Base-by-base conservation (phyloP, 2,113 vertebrate genomes). In the Girardinichthys multiradiatus region DNA sequence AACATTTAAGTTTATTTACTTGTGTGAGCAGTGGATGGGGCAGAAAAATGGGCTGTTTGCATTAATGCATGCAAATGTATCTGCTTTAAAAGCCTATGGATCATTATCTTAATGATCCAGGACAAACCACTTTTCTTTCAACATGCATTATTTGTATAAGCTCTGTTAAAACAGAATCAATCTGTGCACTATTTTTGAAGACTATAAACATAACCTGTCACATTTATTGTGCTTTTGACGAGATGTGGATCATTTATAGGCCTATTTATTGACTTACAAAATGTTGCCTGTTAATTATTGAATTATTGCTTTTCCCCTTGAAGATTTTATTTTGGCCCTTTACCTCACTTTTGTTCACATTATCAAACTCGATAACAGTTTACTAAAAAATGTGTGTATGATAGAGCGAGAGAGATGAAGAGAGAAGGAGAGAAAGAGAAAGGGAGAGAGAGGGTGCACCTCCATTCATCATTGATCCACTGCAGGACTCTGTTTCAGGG, bases 391-490 rank as follows among this genome's bases (percentile, higher is more conserved):
- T 10, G 64, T 45, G 57, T 64, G 68, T 31, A 9, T 0, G 71
- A 0, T 45, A 0, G 70, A 61, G 57, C n/a, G 64, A 45, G 64
- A 64, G 70, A 57, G 70, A 30, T 73, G 39, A 78, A 51, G 76
- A 74, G 77, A 75, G 70, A 72, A 64, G 70, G 74, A 74, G 80
- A 83, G 64, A 65, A 70, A 68, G 45, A 79, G 69, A 68, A 77
- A 66, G 48, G 79, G 68, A 76, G 76, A 30, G 69, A 75, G 77
- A 79, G 75, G 57, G 80, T 27, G 79, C 27, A 72, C 37, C 71
- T 79, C 85, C 81, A 92, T 90, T 91, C 87, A 91, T 91, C 91
- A 91, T 86, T 90, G 90, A 91, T 91, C 89, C 90, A 90, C 91
- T 92, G 91, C 91, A 91, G 90, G 90, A 89, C 84, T 76, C 80